Conservation (phyloP, 1,140 invertebrate genomes). For the Cydia amplana region DNA sequence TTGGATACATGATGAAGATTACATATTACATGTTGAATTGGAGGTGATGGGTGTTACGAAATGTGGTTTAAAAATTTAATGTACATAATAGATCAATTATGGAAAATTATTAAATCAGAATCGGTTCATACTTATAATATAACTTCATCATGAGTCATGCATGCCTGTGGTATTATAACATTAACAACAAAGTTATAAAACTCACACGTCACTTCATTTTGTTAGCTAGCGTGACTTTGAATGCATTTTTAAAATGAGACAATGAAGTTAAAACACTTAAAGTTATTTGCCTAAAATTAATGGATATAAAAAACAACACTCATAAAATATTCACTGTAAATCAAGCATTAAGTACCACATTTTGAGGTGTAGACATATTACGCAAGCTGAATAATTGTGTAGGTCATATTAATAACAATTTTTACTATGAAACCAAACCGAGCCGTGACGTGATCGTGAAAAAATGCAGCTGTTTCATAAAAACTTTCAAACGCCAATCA, state of each 20-base stretch:
- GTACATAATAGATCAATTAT: conserved; percentile 16
- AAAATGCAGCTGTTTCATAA: too few species aligned
- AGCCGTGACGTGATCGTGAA: too few species aligned
- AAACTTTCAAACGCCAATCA: too few species aligned
- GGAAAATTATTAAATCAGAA: not conserved
- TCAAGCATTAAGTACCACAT: conserved; percentile 18
- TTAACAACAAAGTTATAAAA: conserved; percentile 32
- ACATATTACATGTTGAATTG: conserved; percentile 7
- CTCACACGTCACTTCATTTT: conserved; percentile 35
- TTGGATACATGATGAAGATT: conserved; percentile 22
- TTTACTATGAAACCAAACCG: too few species aligned
- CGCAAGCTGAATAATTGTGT: not conserved
- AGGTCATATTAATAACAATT: too few species aligned
- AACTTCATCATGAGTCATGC: conserved; percentile 36
- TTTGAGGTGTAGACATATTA: not conserved
- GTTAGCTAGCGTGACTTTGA: conserved; percentile 12
- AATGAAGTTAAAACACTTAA: not conserved
- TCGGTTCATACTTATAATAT: too few species aligned
- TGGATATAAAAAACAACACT: not conserved
- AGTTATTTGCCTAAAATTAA: not conserved
- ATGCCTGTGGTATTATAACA: conserved; percentile 34
- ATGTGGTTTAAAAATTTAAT: not conserved
- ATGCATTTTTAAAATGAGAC: not conserved
- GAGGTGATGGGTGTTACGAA: not conserved
- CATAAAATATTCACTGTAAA: not conserved